These are phyloP conservation scores for Myzus persicae DNA, from an alignment of 1,140 invertebrate genomes.

Conservation along the genomic window DNA sequence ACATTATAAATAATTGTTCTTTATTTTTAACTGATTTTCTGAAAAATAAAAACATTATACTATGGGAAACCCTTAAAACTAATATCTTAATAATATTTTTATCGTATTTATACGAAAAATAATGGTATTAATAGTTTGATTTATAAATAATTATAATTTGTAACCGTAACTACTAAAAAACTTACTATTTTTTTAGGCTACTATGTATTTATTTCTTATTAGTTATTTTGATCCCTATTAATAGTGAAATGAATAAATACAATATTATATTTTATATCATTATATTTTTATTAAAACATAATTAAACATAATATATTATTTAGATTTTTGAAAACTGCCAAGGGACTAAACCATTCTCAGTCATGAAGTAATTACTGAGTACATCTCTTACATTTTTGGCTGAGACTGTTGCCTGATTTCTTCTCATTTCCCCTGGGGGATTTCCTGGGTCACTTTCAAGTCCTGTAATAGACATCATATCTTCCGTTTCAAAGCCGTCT, in stretches of 20 bases:
- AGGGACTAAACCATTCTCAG: not conserved
- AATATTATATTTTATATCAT: constrained; percentile 20
- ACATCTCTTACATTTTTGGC: constrained; percentile 35
- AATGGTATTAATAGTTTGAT: not conserved
- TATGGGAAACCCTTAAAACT: not conserved
- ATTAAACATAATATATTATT: constrained; percentile 18
- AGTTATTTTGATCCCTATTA: too few species aligned
- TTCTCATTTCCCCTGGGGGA: not conserved
- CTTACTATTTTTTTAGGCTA: too few species aligned
- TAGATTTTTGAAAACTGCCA: constrained; percentile 31
- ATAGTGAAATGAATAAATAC: constrained; percentile 20
- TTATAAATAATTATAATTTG: too few species aligned
- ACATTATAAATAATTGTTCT: not conserved
- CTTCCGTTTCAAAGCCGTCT: constrained; percentile 60
- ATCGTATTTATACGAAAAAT: not conserved
- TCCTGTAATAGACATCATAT: constrained; percentile 58
- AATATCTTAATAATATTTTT: not conserved
- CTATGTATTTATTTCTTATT: too few species aligned
- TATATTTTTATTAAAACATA: constrained; percentile 19
- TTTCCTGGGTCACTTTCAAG: constrained; percentile 56
- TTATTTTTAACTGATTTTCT: not conserved
- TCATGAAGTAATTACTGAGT: constrained; percentile 27
- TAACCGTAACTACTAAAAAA: too few species aligned
- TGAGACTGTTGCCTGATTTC: not conserved
- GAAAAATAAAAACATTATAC: not conserved